phyloP scores from a whole-genome alignment of 2,888 invertebrate genomes.

The Neoscelio sp. region DNA sequence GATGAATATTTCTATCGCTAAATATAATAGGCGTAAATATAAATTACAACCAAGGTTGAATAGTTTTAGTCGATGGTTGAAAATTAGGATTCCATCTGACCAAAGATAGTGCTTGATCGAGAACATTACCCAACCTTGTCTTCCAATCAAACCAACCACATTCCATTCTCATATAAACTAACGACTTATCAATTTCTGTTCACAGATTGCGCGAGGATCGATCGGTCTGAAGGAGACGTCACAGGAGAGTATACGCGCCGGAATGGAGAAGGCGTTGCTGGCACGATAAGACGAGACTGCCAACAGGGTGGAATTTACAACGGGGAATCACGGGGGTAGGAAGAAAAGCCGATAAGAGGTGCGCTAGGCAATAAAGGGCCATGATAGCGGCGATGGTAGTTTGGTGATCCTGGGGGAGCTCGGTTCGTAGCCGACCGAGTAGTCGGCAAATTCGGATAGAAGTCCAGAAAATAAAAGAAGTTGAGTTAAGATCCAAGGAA shows the following conservation, averaged over 20 bases:
- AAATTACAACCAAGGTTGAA: too few relatives aligned
- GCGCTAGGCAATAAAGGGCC: constrained; percentile 11
- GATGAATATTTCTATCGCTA: too few relatives aligned
- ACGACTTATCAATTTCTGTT: constrained; percentile 40
- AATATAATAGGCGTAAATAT: too few relatives aligned
- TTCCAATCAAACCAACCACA: too few relatives aligned
- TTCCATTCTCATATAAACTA: too few relatives aligned
- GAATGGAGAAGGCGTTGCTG: constrained; percentile 51
- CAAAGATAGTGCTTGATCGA: too few relatives aligned
- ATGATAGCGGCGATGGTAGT: constrained; percentile 55
- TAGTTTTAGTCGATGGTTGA: too few relatives aligned
- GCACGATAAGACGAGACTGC: constrained; percentile 50
- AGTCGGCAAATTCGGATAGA: constrained; percentile 12
- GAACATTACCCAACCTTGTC: too few relatives aligned
- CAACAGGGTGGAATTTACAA: constrained; percentile 13
- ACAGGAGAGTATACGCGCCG: constrained; percentile 60
- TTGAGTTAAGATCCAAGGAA: constrained; percentile 1
- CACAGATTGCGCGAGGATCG: constrained; percentile 62
- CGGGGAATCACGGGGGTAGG: constrained; percentile 30
- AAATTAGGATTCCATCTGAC: too few relatives aligned
- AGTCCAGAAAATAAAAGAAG: background rate
- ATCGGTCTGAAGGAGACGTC: constrained; percentile 60
- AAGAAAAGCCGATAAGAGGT: constrained; percentile 35
- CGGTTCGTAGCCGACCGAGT: constrained; percentile 60
- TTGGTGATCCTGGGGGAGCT: constrained; percentile 58